Conservation (phyloP, 2,113 vertebrate genomes). For the Rhynchopsitta pachyrhyncha region DNA sequence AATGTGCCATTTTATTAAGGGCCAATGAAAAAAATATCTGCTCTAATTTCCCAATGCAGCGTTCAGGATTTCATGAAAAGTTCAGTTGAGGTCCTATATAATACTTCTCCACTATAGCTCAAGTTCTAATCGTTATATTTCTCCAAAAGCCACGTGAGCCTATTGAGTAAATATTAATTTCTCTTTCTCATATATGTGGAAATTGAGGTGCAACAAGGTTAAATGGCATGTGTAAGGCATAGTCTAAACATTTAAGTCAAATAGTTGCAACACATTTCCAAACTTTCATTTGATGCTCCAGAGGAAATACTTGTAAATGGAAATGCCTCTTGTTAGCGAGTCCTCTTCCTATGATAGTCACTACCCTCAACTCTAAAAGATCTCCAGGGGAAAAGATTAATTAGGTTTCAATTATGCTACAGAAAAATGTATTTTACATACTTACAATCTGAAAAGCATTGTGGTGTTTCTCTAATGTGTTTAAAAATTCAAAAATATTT, state of each 20-base stretch:
- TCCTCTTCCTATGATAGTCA: conserved; percentile 59
- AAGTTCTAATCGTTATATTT: conserved; percentile 11
- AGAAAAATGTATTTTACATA: conserved; percentile 71
- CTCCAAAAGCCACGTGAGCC: background rate
- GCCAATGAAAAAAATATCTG: background rate
- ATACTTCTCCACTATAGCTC: background rate
- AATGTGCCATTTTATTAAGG: conserved; percentile 18
- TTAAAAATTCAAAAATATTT: conserved; percentile 83
- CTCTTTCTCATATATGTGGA: background rate
- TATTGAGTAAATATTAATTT: conserved; percentile 22
- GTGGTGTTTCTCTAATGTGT: conserved; percentile 77
- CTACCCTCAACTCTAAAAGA: conserved; percentile 58
- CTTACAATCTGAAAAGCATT: conserved; percentile 73
- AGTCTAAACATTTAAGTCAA: conserved; percentile 13
- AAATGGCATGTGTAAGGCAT: background rate
- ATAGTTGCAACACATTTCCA: background rate
- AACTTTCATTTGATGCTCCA: conserved; percentile 37
- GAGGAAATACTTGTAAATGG: conserved; percentile 57
- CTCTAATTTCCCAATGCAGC: conserved; percentile 42
- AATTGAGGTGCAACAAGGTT: background rate
- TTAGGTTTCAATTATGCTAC: conserved; percentile 78
- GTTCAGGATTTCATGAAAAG: background rate
- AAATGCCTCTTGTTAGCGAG: conserved; percentile 35
- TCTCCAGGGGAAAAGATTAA: conserved; percentile 75
- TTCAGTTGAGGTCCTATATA: background rate